A percentile compares a stretch with the other conserved stretches of the same genome.
Conservation (phyloP, 2,113 vertebrate species). For the Morphnarchus princeps region DNA sequence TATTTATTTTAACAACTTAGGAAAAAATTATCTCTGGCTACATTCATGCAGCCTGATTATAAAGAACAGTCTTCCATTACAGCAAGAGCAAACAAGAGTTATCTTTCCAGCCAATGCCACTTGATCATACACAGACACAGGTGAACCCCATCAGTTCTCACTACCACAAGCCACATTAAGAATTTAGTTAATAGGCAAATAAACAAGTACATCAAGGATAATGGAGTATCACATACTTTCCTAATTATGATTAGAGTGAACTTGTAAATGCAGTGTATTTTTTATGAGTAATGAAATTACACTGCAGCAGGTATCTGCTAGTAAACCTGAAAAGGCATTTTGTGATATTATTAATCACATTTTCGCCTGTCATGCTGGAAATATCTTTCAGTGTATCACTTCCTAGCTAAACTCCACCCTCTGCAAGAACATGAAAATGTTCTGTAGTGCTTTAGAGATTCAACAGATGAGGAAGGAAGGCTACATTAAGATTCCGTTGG, state of each 20-base stretch:
- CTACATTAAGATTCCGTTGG: background rate
- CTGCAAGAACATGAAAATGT: accelerated
- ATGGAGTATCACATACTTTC: background rate
- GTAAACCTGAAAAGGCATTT: background rate
- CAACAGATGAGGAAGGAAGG: background rate
- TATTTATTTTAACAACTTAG: background rate
- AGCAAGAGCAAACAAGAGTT: background rate
- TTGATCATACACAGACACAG: background rate
- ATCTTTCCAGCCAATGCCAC: background rate
- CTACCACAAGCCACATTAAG: background rate
- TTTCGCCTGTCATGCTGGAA: background rate
- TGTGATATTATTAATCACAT: background rate
- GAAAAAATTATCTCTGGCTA: background rate
- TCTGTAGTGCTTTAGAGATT: background rate
- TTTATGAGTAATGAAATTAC: background rate
- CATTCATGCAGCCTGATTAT: background rate
- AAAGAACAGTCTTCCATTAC: background rate
- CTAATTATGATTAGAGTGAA: background rate
- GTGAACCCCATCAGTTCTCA: background rate
- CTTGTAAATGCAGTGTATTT: background rate
- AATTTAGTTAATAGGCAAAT: background rate
- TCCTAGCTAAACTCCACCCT: background rate
- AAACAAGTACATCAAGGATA: constrained; percentile 37
- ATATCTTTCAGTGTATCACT: background rate
- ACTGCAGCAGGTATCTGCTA: background rate